These are phyloP conservation scores for fruit fly (Drosophila melanogaster) DNA, from an alignment of 1,140 invertebrate genomes.

Conservation along the genomic window Release_6_plus_ISO1_MT NT_037436.4:18391001-18391500, in stretches of 20 bases:
- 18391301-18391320: conserved; percentile 34
- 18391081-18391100: background rate
- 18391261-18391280: conserved; percentile 45
- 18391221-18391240: background rate
- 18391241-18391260: conserved; percentile 34
- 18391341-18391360: conserved; percentile 28
- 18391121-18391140: background rate
- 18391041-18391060: background rate
- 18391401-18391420: conserved; percentile 56
- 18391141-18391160: too few relatives aligned
- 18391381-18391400: conserved; percentile 52
- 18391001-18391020: too few relatives aligned
- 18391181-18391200: background rate
- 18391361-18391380: conserved; percentile 18
- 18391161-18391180: background rate
- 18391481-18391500: conserved; percentile 7
- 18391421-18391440: conserved; percentile 74
- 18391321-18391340: conserved; percentile 19
- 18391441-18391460: conserved; percentile 83
- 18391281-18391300: conserved; percentile 38
- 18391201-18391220: conserved; percentile 1
- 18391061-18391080: background rate
- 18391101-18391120: background rate
- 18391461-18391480: conserved; percentile 77
- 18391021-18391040: background rate